Percentiles rank a stretch among this genome's conserved stretches.
Conservation (phyloP, 2,113 vertebrate species). For the Pedetes capensis region DNA sequence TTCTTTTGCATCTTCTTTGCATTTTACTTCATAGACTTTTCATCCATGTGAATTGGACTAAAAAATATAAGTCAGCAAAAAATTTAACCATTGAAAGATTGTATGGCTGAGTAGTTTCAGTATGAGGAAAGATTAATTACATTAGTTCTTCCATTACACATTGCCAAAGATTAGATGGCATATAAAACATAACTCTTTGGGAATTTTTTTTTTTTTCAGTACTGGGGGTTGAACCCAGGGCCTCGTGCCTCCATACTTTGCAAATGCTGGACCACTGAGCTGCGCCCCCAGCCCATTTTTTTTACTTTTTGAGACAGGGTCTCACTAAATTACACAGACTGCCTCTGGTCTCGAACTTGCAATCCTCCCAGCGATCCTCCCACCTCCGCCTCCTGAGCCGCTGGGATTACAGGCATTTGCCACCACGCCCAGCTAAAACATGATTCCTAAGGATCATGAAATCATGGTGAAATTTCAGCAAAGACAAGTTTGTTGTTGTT, state of each 20-base stretch:
- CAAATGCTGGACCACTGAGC: too few relatives aligned
- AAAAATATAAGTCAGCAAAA: neutral
- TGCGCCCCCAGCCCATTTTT: too few relatives aligned
- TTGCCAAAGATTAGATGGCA: neutral
- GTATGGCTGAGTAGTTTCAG: neutral
- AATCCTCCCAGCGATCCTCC: too few relatives aligned
- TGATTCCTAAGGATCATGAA: neutral
- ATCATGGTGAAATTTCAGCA: neutral
- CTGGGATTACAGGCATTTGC: too few relatives aligned
- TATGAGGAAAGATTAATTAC: neutral
- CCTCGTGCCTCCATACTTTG: too few relatives aligned
- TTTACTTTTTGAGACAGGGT: too few relatives aligned
- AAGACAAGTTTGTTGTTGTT: neutral
- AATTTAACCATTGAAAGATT: neutral
- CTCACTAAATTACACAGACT: too few relatives aligned
- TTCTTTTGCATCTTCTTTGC: conserved; percentile 9
- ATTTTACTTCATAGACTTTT: neutral
- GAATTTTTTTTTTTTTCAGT: too few relatives aligned
- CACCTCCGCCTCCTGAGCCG: too few relatives aligned
- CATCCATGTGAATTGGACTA: neutral
- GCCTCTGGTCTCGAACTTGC: too few relatives aligned
- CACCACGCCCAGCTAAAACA: too few relatives aligned
- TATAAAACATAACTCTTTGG: neutral
- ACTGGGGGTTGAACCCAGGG: too few relatives aligned
- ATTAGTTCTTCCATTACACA: neutral